phyloP scores from a whole-genome alignment of 2,113 vertebrate species.

The Tichodroma muraria region DNA sequence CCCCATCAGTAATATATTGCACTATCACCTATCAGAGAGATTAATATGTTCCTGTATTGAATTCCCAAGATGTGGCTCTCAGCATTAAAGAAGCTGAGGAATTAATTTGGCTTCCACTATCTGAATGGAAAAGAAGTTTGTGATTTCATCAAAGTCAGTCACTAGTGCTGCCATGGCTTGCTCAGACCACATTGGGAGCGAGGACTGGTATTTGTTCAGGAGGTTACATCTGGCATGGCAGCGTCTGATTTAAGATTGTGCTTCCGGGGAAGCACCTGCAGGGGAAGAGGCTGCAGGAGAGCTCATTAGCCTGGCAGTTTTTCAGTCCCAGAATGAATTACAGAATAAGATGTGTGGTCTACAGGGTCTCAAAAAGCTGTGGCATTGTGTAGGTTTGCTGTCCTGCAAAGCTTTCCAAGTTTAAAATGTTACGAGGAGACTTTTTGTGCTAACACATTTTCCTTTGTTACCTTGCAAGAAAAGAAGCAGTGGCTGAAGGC shows the following conservation, averaged over 20 bases:
- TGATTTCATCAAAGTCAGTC: not conserved
- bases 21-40: conserved; percentile 28
- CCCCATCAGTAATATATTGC: conserved; percentile 39
- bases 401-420: conserved; percentile 42
- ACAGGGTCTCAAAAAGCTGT: conserved; percentile 5
- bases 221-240: not conserved
- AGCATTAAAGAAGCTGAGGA: conserved; percentile 16
- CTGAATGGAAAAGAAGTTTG: not conserved
- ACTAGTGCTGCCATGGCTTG: not conserved
- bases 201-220: not conserved
- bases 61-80: conserved; percentile 26
- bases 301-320: conserved; percentile 65
- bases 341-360: conserved; percentile 45
- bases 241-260: conserved; percentile 49
- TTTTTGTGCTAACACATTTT: conserved; percentile 43
- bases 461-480: conserved; percentile 50
- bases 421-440: conserved; percentile 14
- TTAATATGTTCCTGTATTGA: not conserved
- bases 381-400: conserved; percentile 30
- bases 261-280: conserved; percentile 45
- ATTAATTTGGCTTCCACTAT: conserved; percentile 18
- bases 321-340: conserved; percentile 32
- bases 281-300: conserved; percentile 62
- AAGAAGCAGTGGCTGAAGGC: conserved; percentile 16
- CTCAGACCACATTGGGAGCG: not conserved